Conservation (phyloP, 2,888 invertebrate species). For the Diploptera punctata region DNA sequence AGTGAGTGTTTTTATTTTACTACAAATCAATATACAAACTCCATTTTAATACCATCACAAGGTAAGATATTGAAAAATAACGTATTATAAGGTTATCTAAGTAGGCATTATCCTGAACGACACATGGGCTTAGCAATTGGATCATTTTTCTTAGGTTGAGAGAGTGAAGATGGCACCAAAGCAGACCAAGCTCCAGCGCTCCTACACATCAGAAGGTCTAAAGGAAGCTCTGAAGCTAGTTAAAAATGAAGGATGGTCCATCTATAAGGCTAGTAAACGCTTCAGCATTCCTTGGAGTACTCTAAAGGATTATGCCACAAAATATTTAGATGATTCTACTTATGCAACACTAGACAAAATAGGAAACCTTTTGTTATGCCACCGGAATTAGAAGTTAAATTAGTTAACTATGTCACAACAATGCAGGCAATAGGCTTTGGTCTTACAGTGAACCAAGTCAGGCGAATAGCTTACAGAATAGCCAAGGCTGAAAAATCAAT, state of each 20-base stretch:
- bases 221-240: neutral
- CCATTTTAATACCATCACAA: neutral
- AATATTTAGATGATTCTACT: conserved; percentile 8
- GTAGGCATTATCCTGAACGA: no score
- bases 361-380: conserved; percentile 4
- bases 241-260: conserved; percentile 5
- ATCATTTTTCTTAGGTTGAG: conserved; percentile 14
- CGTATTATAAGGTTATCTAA: neutral
- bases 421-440: no score
- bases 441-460: neutral
- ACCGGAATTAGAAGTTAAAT: no score
- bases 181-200: neutral
- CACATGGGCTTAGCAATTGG: neutral
- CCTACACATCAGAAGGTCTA: conserved; percentile 13
- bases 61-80: neutral
- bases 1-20: neutral
- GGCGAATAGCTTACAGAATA: neutral
- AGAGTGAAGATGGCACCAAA: neutral
- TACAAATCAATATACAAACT: neutral
- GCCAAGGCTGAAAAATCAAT: neutral
- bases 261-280: conserved; percentile 6
- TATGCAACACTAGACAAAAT: conserved; percentile 8
- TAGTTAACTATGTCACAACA: no score
- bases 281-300: conserved; percentile 3
- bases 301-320: neutral